Evolutionary conservation across 1,140 invertebrate genomes (phyloP), one percentile per base, ranked within the genome.

Genomic region (Euglossa dilemma): DNA sequence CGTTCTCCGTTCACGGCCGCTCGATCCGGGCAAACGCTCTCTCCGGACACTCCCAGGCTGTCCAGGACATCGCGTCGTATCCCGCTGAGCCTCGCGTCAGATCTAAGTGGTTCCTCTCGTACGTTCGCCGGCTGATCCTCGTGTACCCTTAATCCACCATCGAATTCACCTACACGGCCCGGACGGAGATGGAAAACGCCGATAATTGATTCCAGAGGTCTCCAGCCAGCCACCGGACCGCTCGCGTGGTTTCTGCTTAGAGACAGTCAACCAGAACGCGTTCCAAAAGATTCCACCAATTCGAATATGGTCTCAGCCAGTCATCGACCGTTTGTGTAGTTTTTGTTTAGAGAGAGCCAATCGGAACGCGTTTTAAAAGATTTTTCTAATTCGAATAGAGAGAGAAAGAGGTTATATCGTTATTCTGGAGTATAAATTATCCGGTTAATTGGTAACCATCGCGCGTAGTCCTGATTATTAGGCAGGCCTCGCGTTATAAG

Each of bases 41-140:
- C 71, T 50, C 80, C 64, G 69, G 80, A 87, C 87, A 89, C 86
- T 90, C 80, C 84, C 86, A 88, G 82, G 67, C 76, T 74, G 79
- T 88, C 78, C 88, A 86, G 90, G 85, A 91, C 87, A 87, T 87
- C 83, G 88, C 85, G 84, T 87, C 82, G 87, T 89, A 87, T 86
- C 90, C 91, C 85, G 85, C 89, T 90, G 91, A 47, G 86, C 71
- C 70, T 59, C 59, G 63, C 84, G 59, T 85, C 80, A 86, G 76
- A 79, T 85, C 88, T 80, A 88, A 90, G 77, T 81, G 77, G 78
- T 85, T 80, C 85, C 63, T 85, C 83, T 54, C 61, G 67, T 73
- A 64, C 43, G 73, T 76, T 54, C 69, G 23, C 67, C 56, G 50
- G 16, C 23, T 70, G 64, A 85, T 85, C 85, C 79, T 57, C 25